A percentile compares a stretch with the other conserved stretches of the same genome.
Evolutionary conservation across 1,140 invertebrate species (phyloP).

Genomic region (Antheraea pernyi): DNA sequence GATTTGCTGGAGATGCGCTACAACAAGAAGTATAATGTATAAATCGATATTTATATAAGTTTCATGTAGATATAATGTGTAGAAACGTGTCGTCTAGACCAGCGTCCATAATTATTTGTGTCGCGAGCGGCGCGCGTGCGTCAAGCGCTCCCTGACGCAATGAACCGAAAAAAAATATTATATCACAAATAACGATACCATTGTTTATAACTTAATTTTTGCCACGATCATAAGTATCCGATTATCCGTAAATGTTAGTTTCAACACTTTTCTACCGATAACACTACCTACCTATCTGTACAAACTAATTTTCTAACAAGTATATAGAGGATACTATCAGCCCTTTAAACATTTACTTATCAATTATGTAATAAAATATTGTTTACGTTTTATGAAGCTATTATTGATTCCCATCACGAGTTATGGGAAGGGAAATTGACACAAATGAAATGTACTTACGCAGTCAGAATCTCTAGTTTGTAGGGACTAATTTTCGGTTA

Average conservation of each 20-base stretch:
- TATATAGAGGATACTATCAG: no score
- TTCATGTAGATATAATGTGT: neutral
- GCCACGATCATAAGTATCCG: neutral
- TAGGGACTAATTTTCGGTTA: no score
- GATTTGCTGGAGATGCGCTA: neutral
- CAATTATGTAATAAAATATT: no score
- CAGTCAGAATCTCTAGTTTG: no score
- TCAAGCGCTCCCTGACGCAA: conserved; percentile 41
- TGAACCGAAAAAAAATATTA: conserved; percentile 30
- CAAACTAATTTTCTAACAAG: no score
- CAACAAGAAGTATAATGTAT: neutral
- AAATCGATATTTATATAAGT: neutral
- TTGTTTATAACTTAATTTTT: neutral
- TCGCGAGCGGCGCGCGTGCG: conserved; percentile 33
- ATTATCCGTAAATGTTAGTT: neutral
- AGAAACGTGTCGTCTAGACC: conserved; percentile 28
- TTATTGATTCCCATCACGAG: no score
- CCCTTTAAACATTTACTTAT: no score
- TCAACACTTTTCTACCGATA: no score
- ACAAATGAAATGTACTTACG: no score
- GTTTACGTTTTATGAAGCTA: no score
- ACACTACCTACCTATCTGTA: no score
- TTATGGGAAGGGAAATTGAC: no score
- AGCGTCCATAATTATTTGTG: conserved; percentile 33
- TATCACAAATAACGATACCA: neutral